These are phyloP conservation scores for Erythrocercus mccallii DNA, from an alignment of 2,113 vertebrate genomes.

Conservation along the genomic window DNA sequence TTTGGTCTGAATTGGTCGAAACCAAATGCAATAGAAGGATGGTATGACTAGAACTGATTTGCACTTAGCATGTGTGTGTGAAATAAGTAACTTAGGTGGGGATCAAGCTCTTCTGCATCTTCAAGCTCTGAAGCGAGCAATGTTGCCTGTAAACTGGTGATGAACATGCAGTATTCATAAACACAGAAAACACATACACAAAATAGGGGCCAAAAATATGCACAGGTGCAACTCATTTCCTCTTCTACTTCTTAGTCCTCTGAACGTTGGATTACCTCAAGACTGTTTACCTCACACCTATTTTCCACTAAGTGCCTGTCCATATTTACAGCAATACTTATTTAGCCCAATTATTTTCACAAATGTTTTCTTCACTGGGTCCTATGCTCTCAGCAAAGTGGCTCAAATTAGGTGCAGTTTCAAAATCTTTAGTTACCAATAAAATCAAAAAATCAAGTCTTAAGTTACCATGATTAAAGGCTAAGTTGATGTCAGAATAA, in stretches of 20 bases:
- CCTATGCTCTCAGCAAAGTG: neutral
- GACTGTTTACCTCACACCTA: neutral
- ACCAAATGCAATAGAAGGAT: neutral
- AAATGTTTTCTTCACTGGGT: neutral
- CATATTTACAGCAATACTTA: neutral
- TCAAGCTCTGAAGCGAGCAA: neutral
- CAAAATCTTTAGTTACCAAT: neutral
- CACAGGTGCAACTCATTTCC: neutral
- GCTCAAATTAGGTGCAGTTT: neutral
- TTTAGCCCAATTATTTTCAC: neutral
- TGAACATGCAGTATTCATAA: neutral
- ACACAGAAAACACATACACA: neutral
- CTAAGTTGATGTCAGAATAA: neutral
- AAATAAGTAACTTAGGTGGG: neutral
- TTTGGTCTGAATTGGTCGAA: neutral
- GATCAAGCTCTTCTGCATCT: neutral
- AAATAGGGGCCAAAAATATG: neutral
- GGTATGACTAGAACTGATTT: neutral
- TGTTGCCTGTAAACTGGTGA: neutral
- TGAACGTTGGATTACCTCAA: neutral
- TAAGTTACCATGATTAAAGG: neutral
- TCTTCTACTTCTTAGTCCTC: neutral
- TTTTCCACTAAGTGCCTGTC: neutral
- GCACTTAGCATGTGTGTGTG: neutral
- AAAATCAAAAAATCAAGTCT: neutral